Evolutionary conservation across 1,140 invertebrate genomes (phyloP).

Genomic region (Scaptodrosophila lebanonensis): DNA sequence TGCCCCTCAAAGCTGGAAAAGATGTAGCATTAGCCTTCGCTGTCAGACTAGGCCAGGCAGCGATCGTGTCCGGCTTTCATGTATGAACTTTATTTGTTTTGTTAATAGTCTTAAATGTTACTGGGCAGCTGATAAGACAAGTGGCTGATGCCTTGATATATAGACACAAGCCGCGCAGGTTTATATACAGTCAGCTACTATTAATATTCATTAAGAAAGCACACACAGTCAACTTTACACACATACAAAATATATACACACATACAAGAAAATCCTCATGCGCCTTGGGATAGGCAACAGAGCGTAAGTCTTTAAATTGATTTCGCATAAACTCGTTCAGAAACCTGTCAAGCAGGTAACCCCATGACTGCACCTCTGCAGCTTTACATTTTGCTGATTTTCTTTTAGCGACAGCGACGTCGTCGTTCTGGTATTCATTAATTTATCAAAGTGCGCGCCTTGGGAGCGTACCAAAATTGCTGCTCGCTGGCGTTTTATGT

Average conservation of each 20-base stretch:
- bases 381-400: conserved; percentile 19
- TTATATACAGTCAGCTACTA: conserved; percentile 30
- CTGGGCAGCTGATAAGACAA: conserved; percentile 64
- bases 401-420: conserved; percentile 40
- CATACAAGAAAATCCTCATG: neutral
- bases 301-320: conserved; percentile 58
- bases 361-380: conserved; percentile 26
- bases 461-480: conserved; percentile 69
- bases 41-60: too few species aligned
- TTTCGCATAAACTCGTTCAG: conserved; percentile 50
- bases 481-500: conserved; percentile 65
- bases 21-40: too few species aligned
- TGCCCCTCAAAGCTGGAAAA: too few species aligned
- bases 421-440: conserved; percentile 63
- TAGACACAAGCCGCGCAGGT: conserved; percentile 26
- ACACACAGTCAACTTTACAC: too few species aligned
- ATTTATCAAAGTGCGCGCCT: conserved; percentile 72
- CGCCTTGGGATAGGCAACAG: conserved; percentile 24
- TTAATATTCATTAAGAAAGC: conserved; percentile 44
- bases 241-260: too few species aligned
- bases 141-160: conserved; percentile 67
- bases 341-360: too few species aligned
- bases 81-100: conserved; percentile 66
- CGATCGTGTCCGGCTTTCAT: conserved; percentile 49
- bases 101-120: conserved; percentile 67